Percentiles rank a stretch among this genome's conserved stretches.
Evolutionary conservation across 2,888 invertebrate species (phyloP).

Genomic region (Orthonevra nobilis): DNA sequence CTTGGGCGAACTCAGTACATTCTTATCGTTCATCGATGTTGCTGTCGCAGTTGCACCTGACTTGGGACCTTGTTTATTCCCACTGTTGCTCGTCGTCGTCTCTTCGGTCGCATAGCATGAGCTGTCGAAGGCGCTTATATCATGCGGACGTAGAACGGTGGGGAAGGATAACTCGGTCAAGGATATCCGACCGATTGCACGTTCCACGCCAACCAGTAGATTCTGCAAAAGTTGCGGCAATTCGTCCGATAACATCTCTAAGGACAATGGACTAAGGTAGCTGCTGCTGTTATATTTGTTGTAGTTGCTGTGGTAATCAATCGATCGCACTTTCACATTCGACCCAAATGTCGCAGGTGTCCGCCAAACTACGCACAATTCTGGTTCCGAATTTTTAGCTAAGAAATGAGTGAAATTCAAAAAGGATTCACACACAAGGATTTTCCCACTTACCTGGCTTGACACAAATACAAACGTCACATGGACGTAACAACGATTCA

Average conservation of each 20-base stretch:
- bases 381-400: constrained; percentile 73
- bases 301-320: constrained; percentile 76
- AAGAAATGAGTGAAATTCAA: constrained; percentile 72
- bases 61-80: constrained; percentile 39
- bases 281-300: too few relatives aligned
- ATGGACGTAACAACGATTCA: constrained; percentile 82
- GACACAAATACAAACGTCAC: constrained; percentile 85
- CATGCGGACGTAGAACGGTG: constrained; percentile 81
- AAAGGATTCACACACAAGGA: constrained; percentile 67
- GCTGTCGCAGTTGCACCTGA: constrained; percentile 68
- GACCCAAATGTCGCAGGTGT: constrained; percentile 72
- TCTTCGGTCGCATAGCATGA: constrained; percentile 42
- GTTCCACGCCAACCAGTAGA: constrained; percentile 85
- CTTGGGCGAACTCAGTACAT: constrained; percentile 79
- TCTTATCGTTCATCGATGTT: constrained; percentile 74
- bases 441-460: constrained; percentile 75
- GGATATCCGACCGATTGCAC: constrained; percentile 85
- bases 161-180: constrained; percentile 85
- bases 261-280: constrained; percentile 77
- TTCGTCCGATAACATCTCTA: constrained; percentile 81
- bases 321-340: constrained; percentile 75
- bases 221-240: constrained; percentile 84
- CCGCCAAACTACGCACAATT: constrained; percentile 78
- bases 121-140: constrained; percentile 72
- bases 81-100: constrained; percentile 32